These are phyloP conservation scores for Danio aesculapii DNA, from an alignment of 2,797 vertebrate species.

Conservation along the genomic window DNA sequence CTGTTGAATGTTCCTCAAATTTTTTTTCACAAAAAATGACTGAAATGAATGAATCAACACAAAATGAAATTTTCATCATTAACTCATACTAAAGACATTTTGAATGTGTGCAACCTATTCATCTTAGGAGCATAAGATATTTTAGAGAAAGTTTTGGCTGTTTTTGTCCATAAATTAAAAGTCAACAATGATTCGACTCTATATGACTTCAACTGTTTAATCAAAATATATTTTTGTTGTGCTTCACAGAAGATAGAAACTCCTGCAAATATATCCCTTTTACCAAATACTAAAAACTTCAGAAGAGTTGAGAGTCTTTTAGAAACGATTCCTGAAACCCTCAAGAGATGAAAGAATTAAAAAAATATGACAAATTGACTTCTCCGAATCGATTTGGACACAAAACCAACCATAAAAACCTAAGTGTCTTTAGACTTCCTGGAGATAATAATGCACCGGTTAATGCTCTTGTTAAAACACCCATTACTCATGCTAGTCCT, in stretches of 20 bases:
- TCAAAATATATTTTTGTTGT: background rate
- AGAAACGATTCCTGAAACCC: background rate
- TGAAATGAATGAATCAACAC: background rate
- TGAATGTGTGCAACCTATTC: background rate
- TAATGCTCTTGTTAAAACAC: conserved; percentile 16
- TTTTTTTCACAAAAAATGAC: background rate
- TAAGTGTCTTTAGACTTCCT: conserved; percentile 13
- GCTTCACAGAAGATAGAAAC: background rate
- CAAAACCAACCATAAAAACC: background rate
- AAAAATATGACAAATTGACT: background rate
- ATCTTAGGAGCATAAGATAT: background rate
- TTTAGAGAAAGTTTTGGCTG: background rate
- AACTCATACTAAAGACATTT: background rate
- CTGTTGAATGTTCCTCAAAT: background rate
- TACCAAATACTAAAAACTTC: background rate
- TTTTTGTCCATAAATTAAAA: background rate
- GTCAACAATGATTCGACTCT: background rate
- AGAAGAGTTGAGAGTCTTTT: background rate
- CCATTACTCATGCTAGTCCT: conserved; percentile 21
- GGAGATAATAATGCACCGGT: conserved; percentile 17
- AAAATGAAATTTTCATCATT: background rate
- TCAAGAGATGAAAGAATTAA: background rate
- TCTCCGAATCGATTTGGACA: background rate
- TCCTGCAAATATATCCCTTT: background rate
- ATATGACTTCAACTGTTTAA: background rate